Evolutionary conservation across 2,888 invertebrate genomes (phyloP).

Genomic region (Pseudococcus longispinus): DNA sequence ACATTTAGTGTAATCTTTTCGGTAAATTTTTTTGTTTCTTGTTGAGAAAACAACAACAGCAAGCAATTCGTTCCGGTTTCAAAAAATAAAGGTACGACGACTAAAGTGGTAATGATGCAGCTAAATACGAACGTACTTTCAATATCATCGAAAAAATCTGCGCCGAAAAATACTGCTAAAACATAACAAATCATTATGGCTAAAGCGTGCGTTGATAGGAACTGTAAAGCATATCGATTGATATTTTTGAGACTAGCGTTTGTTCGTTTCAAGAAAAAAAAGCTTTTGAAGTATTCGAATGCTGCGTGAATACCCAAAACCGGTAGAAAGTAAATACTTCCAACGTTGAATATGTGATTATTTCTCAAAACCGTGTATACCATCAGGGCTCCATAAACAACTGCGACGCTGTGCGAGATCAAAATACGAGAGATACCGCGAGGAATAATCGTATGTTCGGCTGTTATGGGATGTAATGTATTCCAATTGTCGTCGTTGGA

Average conservation of each 20-base stretch:
- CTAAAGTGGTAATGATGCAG: slow-evolving; percentile 69
- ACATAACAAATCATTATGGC: slow-evolving; percentile 68
- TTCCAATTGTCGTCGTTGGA: background rate
- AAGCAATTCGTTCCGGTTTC: slow-evolving; percentile 67
- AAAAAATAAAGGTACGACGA: slow-evolving; percentile 71
- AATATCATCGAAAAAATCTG: slow-evolving; percentile 70
- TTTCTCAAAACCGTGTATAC: background rate
- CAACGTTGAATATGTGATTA: background rate
- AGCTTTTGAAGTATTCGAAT: slow-evolving; percentile 25
- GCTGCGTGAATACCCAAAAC: background rate
- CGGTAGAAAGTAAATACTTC: background rate
- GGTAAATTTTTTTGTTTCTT: slow-evolving; percentile 63
- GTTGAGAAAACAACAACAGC: slow-evolving; percentile 63
- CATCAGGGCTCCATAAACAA: background rate
- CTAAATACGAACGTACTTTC: slow-evolving; percentile 75
- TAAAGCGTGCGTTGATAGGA: slow-evolving; percentile 60
- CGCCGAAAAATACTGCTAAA: slow-evolving; percentile 73
- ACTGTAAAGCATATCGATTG: slow-evolving; percentile 60
- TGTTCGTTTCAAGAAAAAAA: background rate
- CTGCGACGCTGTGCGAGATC: background rate
- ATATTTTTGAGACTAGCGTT: background rate
- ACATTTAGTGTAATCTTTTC: slow-evolving; percentile 62
- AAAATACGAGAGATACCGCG: background rate
- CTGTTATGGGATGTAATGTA: background rate
- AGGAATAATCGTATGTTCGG: background rate